Evolutionary conservation across 2,888 invertebrate species (phyloP), one percentile per base, ranked within the genome.

Genomic region (Athripsodes cinereus): DNA sequence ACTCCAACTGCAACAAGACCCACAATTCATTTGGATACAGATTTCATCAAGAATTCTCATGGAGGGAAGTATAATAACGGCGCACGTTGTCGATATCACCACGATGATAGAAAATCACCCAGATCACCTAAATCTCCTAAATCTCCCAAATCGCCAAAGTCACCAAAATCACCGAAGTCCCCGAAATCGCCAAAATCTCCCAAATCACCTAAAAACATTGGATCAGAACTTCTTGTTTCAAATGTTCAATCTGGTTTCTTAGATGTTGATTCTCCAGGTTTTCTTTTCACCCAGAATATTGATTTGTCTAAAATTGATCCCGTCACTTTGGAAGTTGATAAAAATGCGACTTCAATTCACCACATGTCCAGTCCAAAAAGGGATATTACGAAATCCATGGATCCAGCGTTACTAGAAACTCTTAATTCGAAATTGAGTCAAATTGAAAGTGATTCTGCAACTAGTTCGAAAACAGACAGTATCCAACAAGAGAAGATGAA

Each of bases 361-460:
- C 85, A 85, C 67, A 66, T 85, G 53, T 82, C 84, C 0, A 87
- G 87, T 66, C 87, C 87, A 0, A 87, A 86, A 67, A 74, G 87
- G 35, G 87, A 87, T 67, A 87, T 87, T 47, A 83, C 85, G 1
- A 84, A 84, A 67, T 75, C 76, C 65, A 82, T 87, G 67, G 87
- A 88, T 71, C 86, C 86, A 1, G 79, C 81, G 5, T 71, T 85
- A 50, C 71, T 87, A 10, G 87, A 87, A 69, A 84, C 87, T 8
- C 71, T 87, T 0, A 88, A 84, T 69, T 86, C 84, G 6, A 87
- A 88, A 71, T 69, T 88, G 3, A 87, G 86, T 68, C 87, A 87
- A 72, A 87, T 88, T 51, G 87, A 88, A 73, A 87, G 86, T 66
- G 87, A 88, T 71, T 87, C 87, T 0, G 86, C 86, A 0, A 87